Percentiles rank a stretch among this genome's conserved stretches.
phyloP scores from a whole-genome alignment of 1,140 invertebrate species.

The Littorina saxatilis region DNA sequence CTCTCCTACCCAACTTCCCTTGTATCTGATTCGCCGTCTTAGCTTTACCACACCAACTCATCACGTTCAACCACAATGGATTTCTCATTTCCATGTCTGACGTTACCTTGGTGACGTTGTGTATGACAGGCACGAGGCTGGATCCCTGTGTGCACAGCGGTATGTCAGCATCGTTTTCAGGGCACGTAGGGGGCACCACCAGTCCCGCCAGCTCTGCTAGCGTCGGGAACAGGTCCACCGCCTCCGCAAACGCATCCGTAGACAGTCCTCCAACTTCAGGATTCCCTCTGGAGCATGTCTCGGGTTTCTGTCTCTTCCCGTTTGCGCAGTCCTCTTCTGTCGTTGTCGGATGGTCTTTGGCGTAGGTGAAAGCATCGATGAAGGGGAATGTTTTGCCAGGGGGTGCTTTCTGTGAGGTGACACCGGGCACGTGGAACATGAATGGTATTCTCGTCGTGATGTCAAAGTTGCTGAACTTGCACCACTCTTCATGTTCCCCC shows the following conservation, averaged over 20 bases:
- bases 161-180: constrained; percentile 68
- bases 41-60: too few relatives aligned
- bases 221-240: constrained; percentile 91
- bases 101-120: constrained; percentile 46
- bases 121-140: constrained; percentile 78
- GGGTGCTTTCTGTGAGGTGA: too few relatives aligned
- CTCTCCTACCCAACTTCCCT: too few relatives aligned
- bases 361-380: constrained; percentile 10
- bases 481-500: constrained; percentile 92
- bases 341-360: too few relatives aligned
- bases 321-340: too few relatives aligned
- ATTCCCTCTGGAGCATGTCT: too few relatives aligned
- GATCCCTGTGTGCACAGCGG: constrained; percentile 84
- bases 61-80: too few relatives aligned
- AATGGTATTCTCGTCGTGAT: constrained; percentile 86
- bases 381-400: constrained; percentile 36
- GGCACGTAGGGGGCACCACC: constrained; percentile 79
- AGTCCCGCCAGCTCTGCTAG: constrained; percentile 84
- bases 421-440: constrained; percentile 83
- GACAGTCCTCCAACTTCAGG: too few relatives aligned
- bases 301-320: too few relatives aligned
- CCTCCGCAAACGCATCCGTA: constrained; percentile 80
- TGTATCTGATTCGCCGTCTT: too few relatives aligned
- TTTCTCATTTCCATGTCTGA: too few relatives aligned
- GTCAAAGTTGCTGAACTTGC: constrained; percentile 94